Evolutionary conservation across 1,140 invertebrate species (phyloP), one percentile per base, ranked within the genome.

Genomic region (Carcinoscorpius rotundicauda): DNA sequence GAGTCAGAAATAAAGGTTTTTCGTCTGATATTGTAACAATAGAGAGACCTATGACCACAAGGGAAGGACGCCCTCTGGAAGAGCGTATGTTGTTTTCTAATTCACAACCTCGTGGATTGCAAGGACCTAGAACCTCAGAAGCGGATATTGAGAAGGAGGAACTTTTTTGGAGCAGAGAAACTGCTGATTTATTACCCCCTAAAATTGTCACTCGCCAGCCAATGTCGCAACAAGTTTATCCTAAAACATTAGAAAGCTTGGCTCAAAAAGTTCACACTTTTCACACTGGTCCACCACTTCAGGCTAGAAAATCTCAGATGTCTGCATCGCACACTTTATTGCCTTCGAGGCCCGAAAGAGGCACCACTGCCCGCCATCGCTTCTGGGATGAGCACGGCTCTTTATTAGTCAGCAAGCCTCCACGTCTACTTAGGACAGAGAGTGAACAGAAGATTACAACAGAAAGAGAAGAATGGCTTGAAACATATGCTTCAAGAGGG

Each of bases 241-340:
- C 90, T n/a, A 91, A 92, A 74, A 93, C 91, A 0, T 75, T 93
- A 61, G 90, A 93, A 75, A 92, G 88, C 72, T 80, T 93, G 3
- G 89, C 90, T 1, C 90, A 93, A 76, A 91, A 92, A 80, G 71
- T 75, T 50, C 72, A 75, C 60, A 63, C 66, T 3, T 71, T 72
- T 56, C 66, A 63, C 49, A 50, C 48, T 9, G 48, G 48, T 8
- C 60, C 60, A 49, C 49, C 60, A 48, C 50, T n/a, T 29, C 29
- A 29, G 29, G 29, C 29, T 29, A 29, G 29, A 29, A 29, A 29
- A 29, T 29, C 29, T 29, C 29, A 29, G 29, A 29, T 29, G 29
- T 29, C 29, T 29, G 29, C 29, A 29, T 29, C 29, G 29, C 29
- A 29, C 29, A 29, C 29, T 29, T 29, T 29, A 29, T 29, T 29